Evolutionary conservation across 1,140 invertebrate genomes (phyloP).

Genomic region (Nixonia krombeini): DNA sequence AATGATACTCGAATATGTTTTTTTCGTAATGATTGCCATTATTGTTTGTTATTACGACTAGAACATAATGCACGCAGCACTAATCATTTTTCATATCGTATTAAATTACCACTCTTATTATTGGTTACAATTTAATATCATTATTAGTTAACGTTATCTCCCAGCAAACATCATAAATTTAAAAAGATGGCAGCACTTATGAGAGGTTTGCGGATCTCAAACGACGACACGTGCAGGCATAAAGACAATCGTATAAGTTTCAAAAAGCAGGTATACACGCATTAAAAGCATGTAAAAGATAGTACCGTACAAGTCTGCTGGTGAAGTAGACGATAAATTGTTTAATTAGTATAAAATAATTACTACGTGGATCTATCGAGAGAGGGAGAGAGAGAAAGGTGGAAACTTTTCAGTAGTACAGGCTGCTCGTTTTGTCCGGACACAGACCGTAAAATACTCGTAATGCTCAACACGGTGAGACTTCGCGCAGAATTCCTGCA

Average conservation of each 20-base stretch:
- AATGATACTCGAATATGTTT: too few relatives aligned
- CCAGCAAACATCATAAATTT: too few relatives aligned
- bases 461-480: constrained; percentile 31
- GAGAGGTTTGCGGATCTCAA: too few relatives aligned
- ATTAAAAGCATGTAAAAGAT: background rate
- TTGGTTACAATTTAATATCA: too few relatives aligned
- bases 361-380: background rate
- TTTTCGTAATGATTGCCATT: too few relatives aligned
- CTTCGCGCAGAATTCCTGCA: constrained; percentile 21
- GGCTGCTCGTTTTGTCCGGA: background rate
- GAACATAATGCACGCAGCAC: too few relatives aligned
- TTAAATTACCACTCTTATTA: too few relatives aligned
- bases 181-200: too few relatives aligned
- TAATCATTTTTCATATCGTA: too few relatives aligned
- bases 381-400: background rate
- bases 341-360: constrained; percentile 4
- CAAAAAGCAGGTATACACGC: background rate
- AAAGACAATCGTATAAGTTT: background rate
- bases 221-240: background rate
- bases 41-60: too few relatives aligned
- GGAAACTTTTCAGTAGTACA: background rate
- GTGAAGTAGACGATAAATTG: background rate
- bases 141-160: too few relatives aligned
- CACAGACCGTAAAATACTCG: constrained; percentile 23
- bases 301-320: background rate